phyloP scores from a whole-genome alignment of 2,797 vertebrate genomes.

The Natrix natrix region DNA sequence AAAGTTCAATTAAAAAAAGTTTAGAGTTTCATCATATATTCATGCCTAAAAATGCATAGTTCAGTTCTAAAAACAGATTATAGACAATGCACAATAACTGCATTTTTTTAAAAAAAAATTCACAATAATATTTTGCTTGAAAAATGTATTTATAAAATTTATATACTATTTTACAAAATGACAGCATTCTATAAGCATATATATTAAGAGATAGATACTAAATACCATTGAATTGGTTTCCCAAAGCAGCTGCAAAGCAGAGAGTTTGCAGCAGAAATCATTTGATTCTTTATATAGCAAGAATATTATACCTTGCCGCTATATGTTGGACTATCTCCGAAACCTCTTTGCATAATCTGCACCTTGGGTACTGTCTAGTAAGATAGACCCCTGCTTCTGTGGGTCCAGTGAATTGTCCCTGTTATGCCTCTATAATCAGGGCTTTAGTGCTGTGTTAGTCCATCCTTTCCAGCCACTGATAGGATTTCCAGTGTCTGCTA shows the following conservation, averaged over 20 bases:
- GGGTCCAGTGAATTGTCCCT: neutral
- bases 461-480: neutral
- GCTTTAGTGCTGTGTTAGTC: neutral
- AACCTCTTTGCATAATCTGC: neutral
- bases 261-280: neutral
- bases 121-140: neutral
- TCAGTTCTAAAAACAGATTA: neutral
- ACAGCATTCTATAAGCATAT: neutral
- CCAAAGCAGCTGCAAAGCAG: neutral
- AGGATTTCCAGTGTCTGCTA: neutral
- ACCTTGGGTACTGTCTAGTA: neutral
- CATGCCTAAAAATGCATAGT: neutral
- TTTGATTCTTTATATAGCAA: neutral
- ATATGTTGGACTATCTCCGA: neutral
- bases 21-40: neutral
- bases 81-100: neutral
- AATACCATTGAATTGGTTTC: neutral
- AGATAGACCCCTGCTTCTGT: neutral
- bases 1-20: slow-evolving; percentile 28
- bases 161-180: neutral
- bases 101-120: neutral
- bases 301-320: neutral
- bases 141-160: slow-evolving; percentile 1
- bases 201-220: neutral
- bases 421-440: neutral